Evolutionary conservation across 2,888 invertebrate species (phyloP).

Genomic region (Pyrrhosoma nymphula): DNA sequence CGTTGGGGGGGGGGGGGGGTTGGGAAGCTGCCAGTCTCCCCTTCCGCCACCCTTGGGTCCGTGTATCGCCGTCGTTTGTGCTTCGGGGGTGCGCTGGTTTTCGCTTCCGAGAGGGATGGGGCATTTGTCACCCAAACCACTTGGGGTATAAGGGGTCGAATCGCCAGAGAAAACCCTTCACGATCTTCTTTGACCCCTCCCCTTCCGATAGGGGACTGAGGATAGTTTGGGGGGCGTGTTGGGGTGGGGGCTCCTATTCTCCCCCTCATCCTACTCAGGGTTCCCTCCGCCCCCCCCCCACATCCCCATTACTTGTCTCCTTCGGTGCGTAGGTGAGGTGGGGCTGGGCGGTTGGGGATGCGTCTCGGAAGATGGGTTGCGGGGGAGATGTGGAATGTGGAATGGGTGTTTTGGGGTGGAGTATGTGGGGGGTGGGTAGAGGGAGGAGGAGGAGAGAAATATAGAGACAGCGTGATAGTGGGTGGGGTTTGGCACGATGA

Average conservation of each 20-base stretch:
- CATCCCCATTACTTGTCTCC: background rate
- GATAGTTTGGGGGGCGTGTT: background rate
- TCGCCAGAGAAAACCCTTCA: background rate
- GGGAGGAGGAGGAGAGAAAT: background rate
- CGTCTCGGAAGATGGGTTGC: background rate
- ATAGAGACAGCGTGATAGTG: background rate
- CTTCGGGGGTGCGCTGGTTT: background rate
- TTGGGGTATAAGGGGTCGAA: background rate
- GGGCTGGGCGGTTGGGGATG: background rate
- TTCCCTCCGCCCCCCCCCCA: background rate
- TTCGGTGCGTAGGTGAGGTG: background rate
- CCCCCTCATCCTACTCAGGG: background rate
- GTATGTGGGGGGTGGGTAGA: background rate
- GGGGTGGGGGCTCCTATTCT: background rate
- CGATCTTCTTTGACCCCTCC: background rate
- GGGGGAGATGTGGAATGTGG: background rate
- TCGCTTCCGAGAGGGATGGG: background rate
- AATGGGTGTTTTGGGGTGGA: background rate
- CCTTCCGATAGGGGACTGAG: background rate
- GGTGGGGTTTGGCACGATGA: background rate
- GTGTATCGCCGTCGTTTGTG: no score
- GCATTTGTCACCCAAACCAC: conserved; percentile 52
- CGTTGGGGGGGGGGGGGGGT: no score
- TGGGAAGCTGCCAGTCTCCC: no score
- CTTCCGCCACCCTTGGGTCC: background rate